Conservation (phyloP, 2,797 vertebrate genomes). For the Iguana delicatissima region DNA sequence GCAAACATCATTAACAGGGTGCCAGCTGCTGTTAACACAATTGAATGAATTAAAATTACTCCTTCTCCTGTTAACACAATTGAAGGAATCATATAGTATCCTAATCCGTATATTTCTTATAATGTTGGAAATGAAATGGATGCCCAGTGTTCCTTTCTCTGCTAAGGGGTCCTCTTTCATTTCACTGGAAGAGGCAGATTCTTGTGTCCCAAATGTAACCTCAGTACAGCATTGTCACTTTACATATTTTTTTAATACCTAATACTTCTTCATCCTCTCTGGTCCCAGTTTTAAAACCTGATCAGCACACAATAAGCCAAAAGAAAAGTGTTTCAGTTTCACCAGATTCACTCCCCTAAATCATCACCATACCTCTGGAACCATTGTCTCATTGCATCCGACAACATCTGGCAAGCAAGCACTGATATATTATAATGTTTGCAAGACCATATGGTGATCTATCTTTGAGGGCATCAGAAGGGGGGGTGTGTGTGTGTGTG, state of each 20-base stretch:
- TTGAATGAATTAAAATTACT: background rate
- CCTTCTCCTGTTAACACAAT: background rate
- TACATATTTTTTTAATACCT: slow-evolving; percentile 58
- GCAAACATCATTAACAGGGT: background rate
- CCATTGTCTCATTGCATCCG: slow-evolving; percentile 70
- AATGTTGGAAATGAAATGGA: background rate
- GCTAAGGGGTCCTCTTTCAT: background rate
- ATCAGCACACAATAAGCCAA: slow-evolving; percentile 59
- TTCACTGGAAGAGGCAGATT: background rate
- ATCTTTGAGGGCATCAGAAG: slow-evolving; percentile 81
- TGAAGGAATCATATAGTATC: background rate
- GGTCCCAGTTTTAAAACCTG: slow-evolving; percentile 47
- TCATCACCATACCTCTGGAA: slow-evolving; percentile 70
- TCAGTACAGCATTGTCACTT: background rate
- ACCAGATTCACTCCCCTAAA: slow-evolving; percentile 77
- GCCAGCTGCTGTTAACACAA: background rate
- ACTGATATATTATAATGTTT: slow-evolving; percentile 79
- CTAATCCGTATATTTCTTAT: background rate
- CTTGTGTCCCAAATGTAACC: background rate
- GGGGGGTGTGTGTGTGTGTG: background rate
- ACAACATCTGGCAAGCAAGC: slow-evolving; percentile 83
- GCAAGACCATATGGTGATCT: slow-evolving; percentile 79
- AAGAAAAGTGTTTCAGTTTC: slow-evolving; percentile 69
- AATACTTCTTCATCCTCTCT: slow-evolving; percentile 24
- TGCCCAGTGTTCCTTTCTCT: background rate